Base-by-base conservation (phyloP, 2,888 invertebrate genomes). In the Dendrolimus pini region DNA sequence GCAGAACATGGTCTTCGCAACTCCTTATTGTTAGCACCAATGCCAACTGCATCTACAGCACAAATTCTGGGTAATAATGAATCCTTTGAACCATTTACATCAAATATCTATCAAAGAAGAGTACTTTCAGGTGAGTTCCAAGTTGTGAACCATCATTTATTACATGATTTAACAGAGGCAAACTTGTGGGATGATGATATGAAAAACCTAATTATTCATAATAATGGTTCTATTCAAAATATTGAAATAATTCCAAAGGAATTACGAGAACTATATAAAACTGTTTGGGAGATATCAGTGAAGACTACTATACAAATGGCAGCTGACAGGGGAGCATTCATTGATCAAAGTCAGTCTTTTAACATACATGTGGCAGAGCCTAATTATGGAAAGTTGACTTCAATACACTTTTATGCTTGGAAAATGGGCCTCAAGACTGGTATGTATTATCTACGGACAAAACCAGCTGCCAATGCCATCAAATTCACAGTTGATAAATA, bases 21-120 rank as follows among this genome's bases (percentile, higher is more conserved):
- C 89, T 98, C 98, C 2, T 90, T 99, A 41, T 89, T 99, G 18
- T 69, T 99, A 63, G 99, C 99, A 0, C 99, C 99, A 0, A 99
- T 99, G 99, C 99, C 99, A 0, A 99, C 99, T 7, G 99, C 99
- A 9, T 98, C 99, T 1, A 99, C 99, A 0, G 99, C 99, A 2
- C 99, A 99, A 88, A 99, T 99, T 75, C 93, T 99, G 54, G 99
- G 99, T 14, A 99, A 99, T 80, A 99, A 99, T 80, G 99, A 99
- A 83, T 97, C 98, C 0, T 96, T 99, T 75, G 99, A 99, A 84
- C 97, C 99, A 0, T 99, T 99, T 83, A 99, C 99, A 0, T 98
- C 97, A 52, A 99, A 99, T 78, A 97, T 99, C 69, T 99, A 99
- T 83, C 95, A 96, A 18, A 92, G 99, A 66, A 92, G 98, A 56